Conservation (phyloP, 2,797 vertebrate species). For the Melanotaenia nigrans region DNA sequence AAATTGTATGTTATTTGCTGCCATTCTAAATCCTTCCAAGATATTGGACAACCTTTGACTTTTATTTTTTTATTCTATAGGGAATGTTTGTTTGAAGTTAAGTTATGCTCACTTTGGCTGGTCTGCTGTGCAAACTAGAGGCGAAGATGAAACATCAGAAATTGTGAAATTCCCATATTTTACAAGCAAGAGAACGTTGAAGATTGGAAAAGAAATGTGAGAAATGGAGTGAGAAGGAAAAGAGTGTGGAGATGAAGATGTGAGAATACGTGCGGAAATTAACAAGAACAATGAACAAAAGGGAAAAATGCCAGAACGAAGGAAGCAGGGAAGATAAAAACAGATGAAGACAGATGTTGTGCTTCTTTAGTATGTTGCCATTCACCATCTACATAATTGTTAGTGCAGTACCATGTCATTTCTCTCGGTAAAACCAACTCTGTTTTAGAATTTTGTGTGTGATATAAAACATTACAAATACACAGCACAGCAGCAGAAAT, state of each 20-base stretch:
- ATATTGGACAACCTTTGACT: neutral
- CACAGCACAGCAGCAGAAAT: neutral
- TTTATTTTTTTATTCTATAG: neutral
- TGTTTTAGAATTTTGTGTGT: neutral
- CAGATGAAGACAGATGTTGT: slow-evolving; percentile 4
- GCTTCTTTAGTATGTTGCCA: neutral
- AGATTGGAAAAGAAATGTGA: neutral
- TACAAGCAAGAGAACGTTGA: neutral
- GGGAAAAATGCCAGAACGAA: slow-evolving; percentile 8
- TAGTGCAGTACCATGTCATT: neutral
- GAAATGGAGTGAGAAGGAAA: neutral
- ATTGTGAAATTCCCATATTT: neutral
- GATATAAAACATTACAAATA: neutral
- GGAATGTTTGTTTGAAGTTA: neutral
- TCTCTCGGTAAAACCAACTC: neutral
- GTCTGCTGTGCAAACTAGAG: neutral
- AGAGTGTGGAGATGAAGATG: neutral
- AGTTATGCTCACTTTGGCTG: neutral
- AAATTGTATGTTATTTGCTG: no score
- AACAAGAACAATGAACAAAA: neutral
- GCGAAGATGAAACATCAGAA: neutral
- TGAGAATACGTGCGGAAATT: neutral
- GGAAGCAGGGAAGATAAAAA: slow-evolving; percentile 3
- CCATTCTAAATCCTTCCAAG: no score
- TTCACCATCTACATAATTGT: neutral